Evolutionary conservation across 2,797 vertebrate species (phyloP), one percentile per base, ranked within the genome.

Genomic region (Platyrinchus mystaceus): DNA sequence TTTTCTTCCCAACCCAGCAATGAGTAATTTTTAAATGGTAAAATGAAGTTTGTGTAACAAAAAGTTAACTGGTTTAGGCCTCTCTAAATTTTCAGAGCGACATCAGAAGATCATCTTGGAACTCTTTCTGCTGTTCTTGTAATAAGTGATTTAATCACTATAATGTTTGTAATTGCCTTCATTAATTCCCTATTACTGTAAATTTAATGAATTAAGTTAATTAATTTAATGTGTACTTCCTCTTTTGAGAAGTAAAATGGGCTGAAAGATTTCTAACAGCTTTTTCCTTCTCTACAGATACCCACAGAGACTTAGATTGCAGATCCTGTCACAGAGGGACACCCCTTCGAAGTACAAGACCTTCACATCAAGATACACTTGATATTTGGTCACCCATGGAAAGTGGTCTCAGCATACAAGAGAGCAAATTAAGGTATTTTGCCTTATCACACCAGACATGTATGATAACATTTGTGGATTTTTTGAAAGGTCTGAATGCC

Each of bases 341-440:
- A 16, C 6, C 10, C 5, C 37, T 74, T 27, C 86, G 32, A n/a
- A 1, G 2, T 15, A 8, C 12, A 50, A 56, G 55, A 30, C 10
- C 5, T 37, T 75, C 58, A 36, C 26, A 56, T 59, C 62, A 80
- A 84, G 74, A 52, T 70, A 18, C 9, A 7, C 21, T 8, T 43
- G 47, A 22, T 12, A 39, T 9, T 43, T 60, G 76, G 14, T 53
- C 52, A 27, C 32, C 50, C 4, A 2, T 66, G 43, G 90, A 49
- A 81, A 68, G 58, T 32, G 60, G 19, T 53, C 32, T 90, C 60
- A 11, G 46, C 60, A 8, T 12, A 22, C 77, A 81, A 53, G 70
- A 80, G 67, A 66, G 18, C 11, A 39, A 74, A 28, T 20, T 28
- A 47, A 96, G 95, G 95, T 95, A 96, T 82, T 83, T 70, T 50